Conservation (phyloP, 1,140 invertebrate genomes). For the Sarcophaga peregrina region DNA sequence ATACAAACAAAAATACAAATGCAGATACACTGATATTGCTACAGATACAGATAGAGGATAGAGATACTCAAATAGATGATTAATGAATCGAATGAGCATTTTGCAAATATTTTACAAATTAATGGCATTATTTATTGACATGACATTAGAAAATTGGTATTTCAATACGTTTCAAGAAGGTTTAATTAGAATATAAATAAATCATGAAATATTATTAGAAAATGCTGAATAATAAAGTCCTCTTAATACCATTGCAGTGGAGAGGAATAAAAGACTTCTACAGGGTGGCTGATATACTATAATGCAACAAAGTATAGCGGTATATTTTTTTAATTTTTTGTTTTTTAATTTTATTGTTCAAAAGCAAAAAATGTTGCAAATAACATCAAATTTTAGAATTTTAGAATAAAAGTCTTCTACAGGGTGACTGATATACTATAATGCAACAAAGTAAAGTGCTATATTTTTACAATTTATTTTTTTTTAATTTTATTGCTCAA, state of each 20-base stretch:
- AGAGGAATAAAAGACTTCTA: background rate
- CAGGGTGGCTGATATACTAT: too few species aligned
- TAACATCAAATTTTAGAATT: too few species aligned
- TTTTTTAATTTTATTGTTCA: too few species aligned
- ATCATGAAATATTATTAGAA: slow-evolving; percentile 8
- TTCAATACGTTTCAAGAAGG: background rate
- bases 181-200: slow-evolving; percentile 10
- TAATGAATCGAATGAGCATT: background rate
- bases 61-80: background rate
- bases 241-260: background rate
- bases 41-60: background rate
- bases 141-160: background rate
- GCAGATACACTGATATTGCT: background rate
- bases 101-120: slow-evolving; percentile 8
- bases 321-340: too few species aligned
- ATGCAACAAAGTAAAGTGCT: too few species aligned
- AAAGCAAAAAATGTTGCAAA: too few species aligned
- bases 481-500: too few species aligned
- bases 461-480: too few species aligned
- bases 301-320: too few species aligned
- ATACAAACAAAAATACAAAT: background rate
- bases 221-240: background rate
- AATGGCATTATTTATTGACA: slow-evolving; percentile 8
- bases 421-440: too few species aligned
- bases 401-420: too few species aligned